Evolutionary conservation across 2,797 vertebrate genomes (phyloP), one percentile per base, ranked within the genome.

Genomic region (Chelon auratus): DNA sequence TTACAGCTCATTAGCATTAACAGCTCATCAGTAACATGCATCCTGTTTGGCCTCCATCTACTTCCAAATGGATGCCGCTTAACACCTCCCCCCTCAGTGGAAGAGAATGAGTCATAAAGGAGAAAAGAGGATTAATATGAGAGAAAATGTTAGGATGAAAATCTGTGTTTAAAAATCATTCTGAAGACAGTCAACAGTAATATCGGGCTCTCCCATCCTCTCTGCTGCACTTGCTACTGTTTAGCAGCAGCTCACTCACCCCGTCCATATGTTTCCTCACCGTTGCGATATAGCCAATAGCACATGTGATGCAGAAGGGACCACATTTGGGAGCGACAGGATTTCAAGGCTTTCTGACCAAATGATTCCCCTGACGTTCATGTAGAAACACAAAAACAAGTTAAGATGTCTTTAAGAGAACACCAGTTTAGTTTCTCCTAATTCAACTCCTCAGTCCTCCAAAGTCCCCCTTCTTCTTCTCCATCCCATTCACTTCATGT

Each of bases 191-290:
- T 55, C 43, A 24, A 24, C 24, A 37, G 64, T 55, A 37, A 39
- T 40, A 5, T 8, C 20, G 80, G 59, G 68, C 73, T 66, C 36
- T 66, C 70, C n/a, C 65, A 36, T 67, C 78, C 88, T 86, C 88
- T 87, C 80, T 86, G 86, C 81, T 84, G 90, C 87, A 84, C 87
- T 70, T 20, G 85, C 78, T 65, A 84, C 77, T 82, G 83, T 68
- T 66, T 24, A n/a, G 89, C 88, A 90, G 89, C 85, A 86, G 82
- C 90, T 81, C 83, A 39, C 83, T 77, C 67, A 45, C 73, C 76
- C 75, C 72, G 10, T 77, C 85, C 78, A 39, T 73, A 75, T 89
- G 85, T 64, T 72, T 70, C 68, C 48, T 87, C 62, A 86, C 81
- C 57, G 43, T 17, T 68, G 81, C 83, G 30, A 33, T 56, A 85